Base-by-base conservation (phyloP, 2,888 invertebrate genomes). In the Calliphora vomitoria region DNA sequence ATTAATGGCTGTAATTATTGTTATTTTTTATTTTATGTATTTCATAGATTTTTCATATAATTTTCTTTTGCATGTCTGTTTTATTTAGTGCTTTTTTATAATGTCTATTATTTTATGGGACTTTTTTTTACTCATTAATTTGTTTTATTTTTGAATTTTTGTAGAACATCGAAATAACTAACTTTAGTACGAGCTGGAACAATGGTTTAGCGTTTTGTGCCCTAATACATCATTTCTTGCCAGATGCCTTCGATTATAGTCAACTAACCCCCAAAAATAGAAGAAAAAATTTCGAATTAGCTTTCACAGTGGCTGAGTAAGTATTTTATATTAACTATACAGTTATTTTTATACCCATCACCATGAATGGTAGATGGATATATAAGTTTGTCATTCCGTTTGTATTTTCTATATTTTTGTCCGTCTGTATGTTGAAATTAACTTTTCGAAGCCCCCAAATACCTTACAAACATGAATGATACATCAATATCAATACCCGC, bases 131-230 rank as follows among this genome's bases (percentile, higher is more conserved):
- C 31, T 55, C 71, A 15, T 8, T 44, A 4, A 71, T 66, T 64
- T 25, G 0, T 25, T 38, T 4, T 47, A 64, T 71, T 41, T 64
- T 89, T 88, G 84, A 55, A 88, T 74, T 88, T 82, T 89, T 94
- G 64, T 95, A 99, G 98, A 98, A 98, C 96, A 97, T 99, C 94
- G 97, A 98, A 95, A 96, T 99, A 95, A 98, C 97, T 94, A 99
- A 99, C 95, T 99, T 99, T 95, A 99, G 99, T 92, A 97, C 97
- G 94, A 97, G 98, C 95, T 99, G 99, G 99, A 97, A 97, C 95
- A 98, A 99, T 95, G 99, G 99, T 93, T 95, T 99, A 95, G 99
- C 99, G 91, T 99, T 99, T 95, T 99, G 99, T 95, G 99, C 99
- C 92, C 96, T 99, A 92, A 96, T 99, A 93, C 99, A 99, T 95